Evolutionary conservation across 2,113 vertebrate genomes (phyloP).

Genomic region (Pelodiscus sinensis): DNA sequence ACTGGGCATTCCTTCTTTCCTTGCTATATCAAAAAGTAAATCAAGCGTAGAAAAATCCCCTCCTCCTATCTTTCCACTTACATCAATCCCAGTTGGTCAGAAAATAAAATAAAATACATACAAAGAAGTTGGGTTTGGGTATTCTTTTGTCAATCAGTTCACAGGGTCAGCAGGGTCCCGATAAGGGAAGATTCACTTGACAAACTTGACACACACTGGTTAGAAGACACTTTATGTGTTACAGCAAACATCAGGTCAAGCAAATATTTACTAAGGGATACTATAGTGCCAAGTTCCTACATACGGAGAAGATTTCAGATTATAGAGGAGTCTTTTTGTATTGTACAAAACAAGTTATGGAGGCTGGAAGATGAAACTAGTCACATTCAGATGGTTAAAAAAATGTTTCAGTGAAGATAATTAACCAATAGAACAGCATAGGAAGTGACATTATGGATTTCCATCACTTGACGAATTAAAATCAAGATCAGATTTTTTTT

Average conservation of each 20-base stretch:
- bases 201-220: background rate
- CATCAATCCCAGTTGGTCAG: background rate
- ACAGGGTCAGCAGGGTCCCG: background rate
- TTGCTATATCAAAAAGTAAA: conserved; percentile 47
- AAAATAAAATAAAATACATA: background rate
- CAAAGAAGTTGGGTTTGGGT: background rate
- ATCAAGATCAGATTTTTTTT: background rate
- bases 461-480: background rate
- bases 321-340: background rate
- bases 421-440: background rate
- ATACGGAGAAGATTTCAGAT: background rate
- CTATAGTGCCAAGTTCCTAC: accelerated
- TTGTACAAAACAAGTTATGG: background rate
- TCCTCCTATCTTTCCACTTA: background rate
- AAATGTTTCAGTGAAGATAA: accelerated
- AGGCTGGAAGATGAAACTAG: background rate
- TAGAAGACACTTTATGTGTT: background rate
- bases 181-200: background rate
- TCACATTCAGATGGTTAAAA: background rate
- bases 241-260: background rate
- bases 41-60: background rate
- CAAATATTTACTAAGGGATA: background rate
- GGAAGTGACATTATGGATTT: background rate
- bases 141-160: background rate
- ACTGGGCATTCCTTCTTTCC: background rate